Evolutionary conservation across 1,140 invertebrate genomes (phyloP), one percentile per base, ranked within the genome.

Genomic region (Xylocopa sonorina): DNA sequence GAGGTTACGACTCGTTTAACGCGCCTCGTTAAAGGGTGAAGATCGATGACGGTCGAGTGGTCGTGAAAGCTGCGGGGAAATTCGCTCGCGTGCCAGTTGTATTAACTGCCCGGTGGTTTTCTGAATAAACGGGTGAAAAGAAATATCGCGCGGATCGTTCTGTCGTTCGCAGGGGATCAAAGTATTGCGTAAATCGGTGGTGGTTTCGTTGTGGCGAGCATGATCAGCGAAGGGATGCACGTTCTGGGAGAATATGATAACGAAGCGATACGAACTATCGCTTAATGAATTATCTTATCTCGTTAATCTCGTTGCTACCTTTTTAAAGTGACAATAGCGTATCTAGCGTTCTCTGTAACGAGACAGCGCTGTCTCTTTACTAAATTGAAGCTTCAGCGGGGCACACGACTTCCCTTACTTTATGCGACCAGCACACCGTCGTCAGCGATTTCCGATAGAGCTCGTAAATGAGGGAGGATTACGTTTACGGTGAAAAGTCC

Each of bases 21-120:
- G 62, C 6, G 14, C 2, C 41, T 46, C 48, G 34, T 75, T 75
- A 43, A 67, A 38, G 18, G 48, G 67, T 16, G 73, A 77, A 58
- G 53, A 69, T 69, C 41, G 51, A 67, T 75, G 73, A n/a, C 38
- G 62, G 62, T 43, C 60, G 72, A 51, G 71, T 74, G 60, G 16
- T 34, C 7, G n/a, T 55, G 55, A 74, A 74, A 66, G 69, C 41
- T 43, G 27, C 27, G 41, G 38, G 9, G 18, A 46, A 66, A 29
- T 46, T 66, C 62, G 41, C 21, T 41, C 62, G 62, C 62, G 41
- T 41, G 62, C 16, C 38, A 3, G 2, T 16, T 6, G 29, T 57
- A 29, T 57, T 67, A 50, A 68, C 51, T 53, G 48, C 32, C 48
- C 10, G 18, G 50, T 24, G 63, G 6, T n/a, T 58, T 32, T n/a